Base-by-base conservation (phyloP, 2,888 invertebrate genomes). In the Xestia c-nigrum region DNA sequence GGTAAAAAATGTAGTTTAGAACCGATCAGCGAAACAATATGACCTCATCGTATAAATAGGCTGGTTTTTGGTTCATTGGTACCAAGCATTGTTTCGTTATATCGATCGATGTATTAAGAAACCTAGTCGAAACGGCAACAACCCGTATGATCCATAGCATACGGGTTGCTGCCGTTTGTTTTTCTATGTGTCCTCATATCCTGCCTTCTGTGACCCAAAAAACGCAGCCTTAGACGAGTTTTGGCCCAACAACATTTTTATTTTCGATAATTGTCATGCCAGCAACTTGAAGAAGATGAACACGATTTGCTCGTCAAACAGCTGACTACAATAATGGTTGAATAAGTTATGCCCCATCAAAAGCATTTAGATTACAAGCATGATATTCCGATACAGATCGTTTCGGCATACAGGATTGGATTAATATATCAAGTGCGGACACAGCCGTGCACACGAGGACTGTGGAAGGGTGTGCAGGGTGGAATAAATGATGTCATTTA, bases 401-500 rank as follows among this genome's bases (percentile, higher is more conserved):
- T 75, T 77, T 67, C 72, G 65, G 69, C 72, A 76, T 72, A 76
- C 68, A 76, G 81, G 78, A 87, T 85, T 76, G 78, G 81, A 84
- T 83, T 85, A 87, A 87, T 88, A 88, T 82, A 89, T 88, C 89
- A 89, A 76, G 78, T 80, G 86, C 84, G 89, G 89, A 87, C 87
- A 85, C 76, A 85, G 80, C 81, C 78, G 83, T 65, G 80, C 79
- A 78, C 50, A 65, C 80, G 75, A 74, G 77, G 50, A 73, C 76
- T 43, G 73, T 79, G 70, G 81, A 86, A 83, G 77, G 88, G 90
- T 87, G 85, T 88, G 79, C 87, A 89, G 83, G 84, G 80, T 85
- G 85, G 86, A 89, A 92, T 91, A 91, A 90, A 91, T 91, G 90
- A 90, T 85, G 87, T 88, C 90, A 90, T 92, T 90, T 90, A 92